Evolutionary conservation across 2,888 invertebrate species (phyloP), one percentile per base, ranked within the genome.

Genomic region (Clanis bilineata): DNA sequence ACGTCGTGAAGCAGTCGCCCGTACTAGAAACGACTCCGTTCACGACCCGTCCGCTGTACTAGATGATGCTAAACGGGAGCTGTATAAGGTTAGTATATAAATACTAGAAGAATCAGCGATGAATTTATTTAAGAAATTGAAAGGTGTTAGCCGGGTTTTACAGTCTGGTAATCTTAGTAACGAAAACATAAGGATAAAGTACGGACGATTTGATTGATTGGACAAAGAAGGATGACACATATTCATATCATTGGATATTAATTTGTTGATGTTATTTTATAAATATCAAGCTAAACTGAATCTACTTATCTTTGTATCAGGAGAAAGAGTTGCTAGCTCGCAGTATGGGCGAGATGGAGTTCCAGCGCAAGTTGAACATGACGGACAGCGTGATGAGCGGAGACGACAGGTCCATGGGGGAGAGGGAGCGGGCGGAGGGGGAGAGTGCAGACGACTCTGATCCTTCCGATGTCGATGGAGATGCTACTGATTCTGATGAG

Each of bases 11-110:
- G 82, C 82, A 39, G 72, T 77, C 2, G 82, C 86, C 1, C 77
- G 84, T 4, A 80, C 87, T 0, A 72, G 85, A 47, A 85, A 83
- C 72, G 91, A 86, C 60, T 88, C 88, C 45, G 65, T 79, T 5
- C 81, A 84, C 65, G 91, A 90, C 62, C 82, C 92, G 0, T 77
- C 82, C 12, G 68, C 86, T 0, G 72, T 93, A 60, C 78, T 98
- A 18, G 95, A 95, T 67, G 95, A 96, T 70, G 98, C 98, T 3
- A 97, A 97, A 78, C 93, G 94, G 51, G 97, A 97, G 70, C 83
- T 98, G 0, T 95, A 96, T 73, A 95, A 95, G 82, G 91, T 88
- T 65, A 56, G 28, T 7, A n/a, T 38, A 12, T 1, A 9, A 9
- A 32, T 32, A 32, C 32, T 5, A 36, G 36, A 1, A 36, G 2